Base-by-base conservation (phyloP, 2,888 invertebrate species). In the Hanleya hanleyi region DNA sequence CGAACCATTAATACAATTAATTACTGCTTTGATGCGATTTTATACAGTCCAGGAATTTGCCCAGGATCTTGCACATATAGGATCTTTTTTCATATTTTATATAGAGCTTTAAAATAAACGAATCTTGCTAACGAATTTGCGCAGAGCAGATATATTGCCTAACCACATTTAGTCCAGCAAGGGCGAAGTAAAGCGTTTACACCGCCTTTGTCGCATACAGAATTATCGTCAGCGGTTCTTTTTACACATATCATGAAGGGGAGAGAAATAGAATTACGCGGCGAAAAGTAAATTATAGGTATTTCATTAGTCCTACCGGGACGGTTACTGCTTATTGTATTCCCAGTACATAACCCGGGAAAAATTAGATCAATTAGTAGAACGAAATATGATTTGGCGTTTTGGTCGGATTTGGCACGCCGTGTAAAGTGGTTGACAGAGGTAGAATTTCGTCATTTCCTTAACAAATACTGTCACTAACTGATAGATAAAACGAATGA, bases 271-370 rank as follows among this genome's bases (percentile, higher is more conserved):
- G 57, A 57, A 57, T 57, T 57, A 57, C 26, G 12, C 32, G 22
- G 32, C 29, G 57, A 29, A 57, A 57, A 57, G 57, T 57, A 57
- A 57, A 57, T 57, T 57, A 57, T 57, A 57, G 57, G 57, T 57
- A 57, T 29, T 57, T 22, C 22, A 57, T 57, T 57, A 29, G 57
- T 29, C 12, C 29, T 47, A 47, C 18, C 47, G 29, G 57, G 57
- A 57, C 22, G 26, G 57, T 29, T 57, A 29, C 57, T 22, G 22
- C 26, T 15, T 57, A 22, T 29, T 29, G 22, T 26, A 32, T 29
- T 15, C 26, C 3, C 22, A 22, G 22, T 57, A 57, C 32, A 57
- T 57, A 22, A 57, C 29, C 32, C 22, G 22, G 22, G 57, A 57
- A 57, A 29, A 57, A 57, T 57, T 57, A 57, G 57, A 57, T 57